Evolutionary conservation across 2,888 invertebrate species (phyloP).

Genomic region (Hemistola chrysoprasaria): DNA sequence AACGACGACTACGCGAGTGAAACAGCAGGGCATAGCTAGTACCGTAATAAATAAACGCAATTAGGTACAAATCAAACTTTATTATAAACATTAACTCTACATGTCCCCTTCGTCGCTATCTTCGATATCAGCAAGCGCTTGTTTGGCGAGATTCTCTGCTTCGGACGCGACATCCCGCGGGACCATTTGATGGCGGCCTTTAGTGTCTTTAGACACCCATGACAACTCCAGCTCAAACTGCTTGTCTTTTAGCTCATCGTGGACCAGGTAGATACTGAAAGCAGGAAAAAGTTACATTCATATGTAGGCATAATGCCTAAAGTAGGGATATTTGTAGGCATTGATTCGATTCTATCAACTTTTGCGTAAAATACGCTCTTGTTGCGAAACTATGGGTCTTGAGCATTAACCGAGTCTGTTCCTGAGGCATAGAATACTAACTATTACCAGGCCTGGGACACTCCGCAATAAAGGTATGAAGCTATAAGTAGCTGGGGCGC

Average conservation of each 20-base stretch:
- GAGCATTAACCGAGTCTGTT: too few species aligned
- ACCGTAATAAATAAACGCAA: conserved; percentile 21
- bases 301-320: too few species aligned
- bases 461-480: too few species aligned
- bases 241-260: conserved; percentile 97
- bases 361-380: too few species aligned
- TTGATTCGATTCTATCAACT: too few species aligned
- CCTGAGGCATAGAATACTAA: too few species aligned
- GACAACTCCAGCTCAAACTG: conserved; percentile 97
- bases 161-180: conserved; percentile 88
- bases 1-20: too few species aligned
- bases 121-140: conserved; percentile 92
- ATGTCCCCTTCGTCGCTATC: conserved; percentile 91
- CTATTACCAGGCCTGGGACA: too few species aligned
- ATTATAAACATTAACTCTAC: conserved; percentile 63
- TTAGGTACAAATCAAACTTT: conserved; percentile 53
- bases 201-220: conserved; percentile 93
- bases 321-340: too few species aligned
- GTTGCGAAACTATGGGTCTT: too few species aligned
- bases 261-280: conserved; percentile 92
- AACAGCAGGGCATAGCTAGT: too few species aligned
- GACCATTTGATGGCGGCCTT: conserved; percentile 91
- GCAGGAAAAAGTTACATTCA: conserved; percentile 1
- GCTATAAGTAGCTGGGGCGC: too few species aligned
- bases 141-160: conserved; percentile 94